Base-by-base conservation (phyloP, 35 echinoderm and acorn worm species). In the Apostichopus parvimensis region DNA sequence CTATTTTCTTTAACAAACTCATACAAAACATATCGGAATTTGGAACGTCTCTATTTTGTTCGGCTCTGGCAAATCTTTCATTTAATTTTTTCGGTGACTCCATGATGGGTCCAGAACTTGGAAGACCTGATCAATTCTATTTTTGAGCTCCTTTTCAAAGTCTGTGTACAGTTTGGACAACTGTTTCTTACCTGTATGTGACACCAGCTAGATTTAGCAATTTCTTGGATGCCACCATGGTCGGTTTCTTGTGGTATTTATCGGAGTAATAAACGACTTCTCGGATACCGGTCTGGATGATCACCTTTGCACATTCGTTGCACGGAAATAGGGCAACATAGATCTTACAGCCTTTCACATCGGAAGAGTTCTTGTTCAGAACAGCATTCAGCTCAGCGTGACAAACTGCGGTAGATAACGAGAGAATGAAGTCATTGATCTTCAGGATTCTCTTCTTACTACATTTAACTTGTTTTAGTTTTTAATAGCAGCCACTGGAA, bases 371-470 rank as follows among this genome's bases (percentile, higher is more conserved):
- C 82, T 98, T 98, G 79, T 98, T 98, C 75, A 98, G 82, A 17
- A 98, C 87, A 17, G 97, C 97, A 80, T 98, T 98, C 57, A 98
- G 91, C 77, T 98, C 96, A n/a, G 96, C 96, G 91, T 98, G 96
- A 82, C 96, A 98, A 8, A 95, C 93, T 98, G 34, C 2, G 34
- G 34, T 45, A 45, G 34, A 45, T 45, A 45, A 45, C 34, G 34
- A 45, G 34, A 45, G 34, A 45, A 45, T 45, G 1, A 45, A 4
- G 34, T 45, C 34, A 45, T 45, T 45, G 34, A 45, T 45, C 34
- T 45, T 45, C 34, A 45, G 34, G 34, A 45, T 45, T 45, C 34
- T 45, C 34, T 45, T 45, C 34, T 45, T 45, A 3, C 34, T 45
- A 45, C 34, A 45, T 4, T 45, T 45, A 45, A 45, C 34, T 45